Evolutionary conservation across 2,113 vertebrate species (phyloP).

Genomic region (zebrafish (Danio rerio)): GRCz12tu NC_133184.1:49400501-49401000

Average conservation of each 20-base stretch:
- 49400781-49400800: conserved; percentile 67
- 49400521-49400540: conserved; percentile 75
- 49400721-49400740: neutral
- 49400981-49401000: conserved; percentile 58
- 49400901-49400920: conserved; percentile 45
- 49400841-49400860: conserved; percentile 76
- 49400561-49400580: neutral
- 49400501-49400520: conserved; percentile 75
- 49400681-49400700: no score
- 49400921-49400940: conserved; percentile 43
- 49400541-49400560: conserved; percentile 43
- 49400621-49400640: no score
- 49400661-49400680: neutral
- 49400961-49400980: conserved; percentile 66
- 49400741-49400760: no score
- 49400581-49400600: conserved; percentile 31
- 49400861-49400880: conserved; percentile 72
- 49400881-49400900: conserved; percentile 52
- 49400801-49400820: conserved; percentile 82
- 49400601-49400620: conserved; percentile 16
- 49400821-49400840: conserved; percentile 77
- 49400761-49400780: neutral
- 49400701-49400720: no score
- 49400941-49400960: conserved; percentile 70
- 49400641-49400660: no score